Percentiles rank a stretch among this genome's conserved stretches.
These are phyloP conservation scores for Bagarius yarrelli DNA, from an alignment of 2,113 vertebrate species.

Conservation along the genomic window DNA sequence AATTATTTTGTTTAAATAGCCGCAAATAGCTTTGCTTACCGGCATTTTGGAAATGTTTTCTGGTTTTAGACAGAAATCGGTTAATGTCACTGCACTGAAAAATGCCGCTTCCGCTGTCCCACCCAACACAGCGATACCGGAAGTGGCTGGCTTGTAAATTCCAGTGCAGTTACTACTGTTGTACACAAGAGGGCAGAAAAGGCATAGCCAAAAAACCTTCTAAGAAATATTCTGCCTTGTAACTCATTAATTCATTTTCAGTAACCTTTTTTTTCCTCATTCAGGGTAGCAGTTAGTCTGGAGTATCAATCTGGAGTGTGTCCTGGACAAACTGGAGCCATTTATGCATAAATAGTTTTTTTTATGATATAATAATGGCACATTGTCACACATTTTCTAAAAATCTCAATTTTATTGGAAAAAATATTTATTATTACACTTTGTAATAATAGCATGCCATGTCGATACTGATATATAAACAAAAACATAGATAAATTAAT, in stretches of 20 bases:
- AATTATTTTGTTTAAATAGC: background rate
- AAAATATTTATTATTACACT: slow-evolving; percentile 30
- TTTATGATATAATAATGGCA: background rate
- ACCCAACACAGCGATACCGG: slow-evolving; percentile 68
- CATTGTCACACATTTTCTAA: background rate
- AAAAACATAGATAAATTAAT: slow-evolving; percentile 2
- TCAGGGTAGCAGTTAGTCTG: background rate
- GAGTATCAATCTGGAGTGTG: background rate
- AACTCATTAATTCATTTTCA: background rate
- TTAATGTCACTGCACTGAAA: slow-evolving; percentile 37
- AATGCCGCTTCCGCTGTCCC: slow-evolving; percentile 72
- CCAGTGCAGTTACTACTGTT: background rate
- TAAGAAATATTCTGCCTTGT: background rate
- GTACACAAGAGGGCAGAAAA: slow-evolving; percentile 4
- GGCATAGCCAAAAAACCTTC: background rate
- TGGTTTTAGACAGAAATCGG: slow-evolving; percentile 51
- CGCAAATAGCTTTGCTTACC: slow-evolving; percentile 64
- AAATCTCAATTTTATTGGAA: slow-evolving; percentile 13
- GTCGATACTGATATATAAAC: background rate
- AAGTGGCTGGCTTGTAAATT: slow-evolving; percentile 53
- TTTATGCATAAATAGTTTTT: background rate
- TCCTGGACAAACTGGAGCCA: background rate
- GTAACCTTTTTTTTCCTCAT: background rate
- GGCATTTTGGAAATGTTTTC: slow-evolving; percentile 73
- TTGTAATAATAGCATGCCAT: background rate